phyloP scores from a whole-genome alignment of 1,140 invertebrate species.

The Drosophila nigromelanica region DNA sequence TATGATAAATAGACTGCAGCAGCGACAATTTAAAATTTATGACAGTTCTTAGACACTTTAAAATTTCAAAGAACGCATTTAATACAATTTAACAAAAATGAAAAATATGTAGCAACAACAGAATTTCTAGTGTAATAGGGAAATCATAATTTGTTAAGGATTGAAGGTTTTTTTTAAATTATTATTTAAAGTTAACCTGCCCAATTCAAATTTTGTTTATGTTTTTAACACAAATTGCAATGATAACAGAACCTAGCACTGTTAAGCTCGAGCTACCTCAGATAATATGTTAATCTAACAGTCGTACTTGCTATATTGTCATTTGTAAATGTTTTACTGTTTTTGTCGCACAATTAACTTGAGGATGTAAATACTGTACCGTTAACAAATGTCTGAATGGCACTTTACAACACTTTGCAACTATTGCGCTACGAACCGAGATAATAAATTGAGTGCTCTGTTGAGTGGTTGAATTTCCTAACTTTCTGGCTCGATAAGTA shows the following conservation, averaged over 20 bases:
- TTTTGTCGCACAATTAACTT: no score
- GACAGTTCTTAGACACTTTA: neutral
- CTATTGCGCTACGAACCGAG: neutral
- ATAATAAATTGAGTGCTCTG: slow-evolving; percentile 46
- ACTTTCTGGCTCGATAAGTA: neutral
- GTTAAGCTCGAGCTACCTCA: no score
- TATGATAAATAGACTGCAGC: slow-evolving; percentile 49
- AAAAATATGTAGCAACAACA: no score
- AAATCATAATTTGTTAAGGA: neutral
- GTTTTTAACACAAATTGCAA: neutral
- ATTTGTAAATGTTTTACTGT: no score
- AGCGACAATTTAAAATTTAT: slow-evolving; percentile 12
- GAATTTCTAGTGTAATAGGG: neutral
- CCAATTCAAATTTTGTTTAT: neutral
- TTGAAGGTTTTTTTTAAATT: no score
- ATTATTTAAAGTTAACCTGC: no score
- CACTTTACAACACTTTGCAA: neutral
- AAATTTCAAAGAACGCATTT: slow-evolving; percentile 21
- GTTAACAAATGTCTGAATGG: neutral
- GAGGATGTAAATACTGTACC: no score
- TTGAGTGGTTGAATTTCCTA: neutral
- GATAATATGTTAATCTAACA: neutral
- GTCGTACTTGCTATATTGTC: neutral
- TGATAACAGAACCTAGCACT: neutral
- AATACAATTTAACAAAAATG: neutral